A percentile compares a stretch with the other conserved stretches of the same genome.
Evolutionary conservation across 2,113 vertebrate genomes (phyloP).

Genomic region (Cnemophilus loriae): DNA sequence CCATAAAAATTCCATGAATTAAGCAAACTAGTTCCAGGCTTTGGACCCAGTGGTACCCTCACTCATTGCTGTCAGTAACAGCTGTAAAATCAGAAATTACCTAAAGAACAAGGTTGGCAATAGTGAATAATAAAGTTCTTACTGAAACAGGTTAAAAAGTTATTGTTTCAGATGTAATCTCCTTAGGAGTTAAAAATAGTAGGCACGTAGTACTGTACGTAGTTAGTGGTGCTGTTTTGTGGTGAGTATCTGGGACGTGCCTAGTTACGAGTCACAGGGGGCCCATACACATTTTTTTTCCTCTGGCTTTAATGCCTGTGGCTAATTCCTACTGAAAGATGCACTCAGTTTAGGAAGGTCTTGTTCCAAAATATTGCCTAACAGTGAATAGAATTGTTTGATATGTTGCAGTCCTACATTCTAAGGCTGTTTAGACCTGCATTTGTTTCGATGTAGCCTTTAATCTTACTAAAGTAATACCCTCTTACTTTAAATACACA

Average conservation of each 20-base stretch:
- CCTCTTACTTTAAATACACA: not conserved
- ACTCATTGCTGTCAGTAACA: not conserved
- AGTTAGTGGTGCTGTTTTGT: not conserved
- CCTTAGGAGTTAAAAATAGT: not conserved
- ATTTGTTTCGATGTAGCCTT: not conserved
- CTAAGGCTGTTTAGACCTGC: not conserved
- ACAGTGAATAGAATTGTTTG: not conserved
- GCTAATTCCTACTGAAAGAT: not conserved
- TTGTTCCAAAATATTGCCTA: slow-evolving; percentile 15
- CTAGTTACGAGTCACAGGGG: not conserved
- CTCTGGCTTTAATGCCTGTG: not conserved
- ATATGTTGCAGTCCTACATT: not conserved
- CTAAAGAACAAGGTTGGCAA: not conserved
- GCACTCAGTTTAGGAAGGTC: not conserved
- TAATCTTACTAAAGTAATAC: not conserved
- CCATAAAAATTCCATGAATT: not conserved
- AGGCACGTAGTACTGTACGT: not conserved
- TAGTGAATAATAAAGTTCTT: not conserved
- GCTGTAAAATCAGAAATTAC: not conserved
- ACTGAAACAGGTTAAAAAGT: not conserved
- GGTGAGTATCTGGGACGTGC: not conserved
- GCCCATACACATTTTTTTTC: not conserved
- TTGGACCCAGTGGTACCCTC: not conserved
- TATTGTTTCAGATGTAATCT: not conserved
- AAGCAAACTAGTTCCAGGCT: not conserved